These are phyloP conservation scores for Ardeotis arabs DNA, from an alignment of 2,113 vertebrate species.

Conservation along the genomic window DNA sequence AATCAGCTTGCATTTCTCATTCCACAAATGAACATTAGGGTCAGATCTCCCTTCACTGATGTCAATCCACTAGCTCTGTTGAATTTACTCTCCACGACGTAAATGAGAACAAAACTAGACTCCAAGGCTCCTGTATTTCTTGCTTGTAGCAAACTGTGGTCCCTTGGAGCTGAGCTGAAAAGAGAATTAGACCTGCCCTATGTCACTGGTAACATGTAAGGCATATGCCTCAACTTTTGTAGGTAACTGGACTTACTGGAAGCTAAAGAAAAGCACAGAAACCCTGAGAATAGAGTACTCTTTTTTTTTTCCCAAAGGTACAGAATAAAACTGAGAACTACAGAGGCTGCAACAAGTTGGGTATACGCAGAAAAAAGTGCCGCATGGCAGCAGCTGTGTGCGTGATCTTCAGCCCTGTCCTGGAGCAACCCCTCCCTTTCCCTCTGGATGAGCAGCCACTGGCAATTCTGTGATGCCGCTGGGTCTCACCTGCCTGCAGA, in stretches of 20 bases:
- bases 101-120: not conserved
- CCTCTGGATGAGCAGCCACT: not conserved
- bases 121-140: not conserved
- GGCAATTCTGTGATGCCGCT: not conserved
- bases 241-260: not conserved
- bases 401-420: not conserved
- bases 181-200: not conserved
- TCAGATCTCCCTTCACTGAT: not conserved
- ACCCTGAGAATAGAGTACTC: not conserved
- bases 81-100: not conserved
- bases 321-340: not conserved
- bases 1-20: not conserved
- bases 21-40: not conserved
- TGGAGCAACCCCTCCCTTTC: not conserved
- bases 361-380: not conserved
- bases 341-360: not conserved
- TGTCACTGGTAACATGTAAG: not conserved
- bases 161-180: not conserved
- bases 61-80: not conserved
- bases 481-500: not conserved
- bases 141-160: not conserved
- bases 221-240: not conserved
- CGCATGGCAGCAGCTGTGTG: not conserved
- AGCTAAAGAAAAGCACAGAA: not conserved
- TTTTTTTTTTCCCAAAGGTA: not conserved